phyloP scores from a whole-genome alignment of 1,140 invertebrate species.

The Thaumatotibia leucotreta region DNA sequence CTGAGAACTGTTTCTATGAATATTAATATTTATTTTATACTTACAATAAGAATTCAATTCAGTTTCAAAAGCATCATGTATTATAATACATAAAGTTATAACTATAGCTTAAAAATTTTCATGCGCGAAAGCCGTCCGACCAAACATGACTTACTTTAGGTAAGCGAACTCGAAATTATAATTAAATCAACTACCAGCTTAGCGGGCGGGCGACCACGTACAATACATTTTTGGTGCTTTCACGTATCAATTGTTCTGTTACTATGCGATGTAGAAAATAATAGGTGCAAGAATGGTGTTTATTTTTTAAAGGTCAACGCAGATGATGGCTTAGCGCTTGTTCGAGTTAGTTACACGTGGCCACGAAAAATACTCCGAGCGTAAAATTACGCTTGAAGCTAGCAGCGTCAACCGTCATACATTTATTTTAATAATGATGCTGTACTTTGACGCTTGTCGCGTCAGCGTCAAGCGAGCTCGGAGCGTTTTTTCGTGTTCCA shows the following conservation, averaged over 20 bases:
- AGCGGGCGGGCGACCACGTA: conserved; percentile 21
- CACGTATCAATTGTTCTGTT: conserved; percentile 35
- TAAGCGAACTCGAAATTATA: conserved; percentile 65
- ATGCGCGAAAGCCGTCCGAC: conserved; percentile 52
- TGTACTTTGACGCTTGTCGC: no score
- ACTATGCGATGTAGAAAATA: conserved; percentile 38
- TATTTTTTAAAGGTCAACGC: no score
- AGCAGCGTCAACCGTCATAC: no score
- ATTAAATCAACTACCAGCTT: conserved; percentile 59
- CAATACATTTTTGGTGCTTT: conserved; percentile 31
- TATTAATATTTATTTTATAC: conserved; percentile 71
- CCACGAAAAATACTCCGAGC: no score
- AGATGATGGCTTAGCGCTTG: conserved; percentile 16
- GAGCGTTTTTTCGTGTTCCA: no score
- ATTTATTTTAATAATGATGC: no score
- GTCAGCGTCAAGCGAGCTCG: no score
- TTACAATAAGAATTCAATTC: conserved; percentile 74
- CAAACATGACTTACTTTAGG: conserved; percentile 57
- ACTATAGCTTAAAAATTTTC: conserved; percentile 60
- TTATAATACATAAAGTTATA: conserved; percentile 71
- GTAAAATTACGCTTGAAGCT: no score
- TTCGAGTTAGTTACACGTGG: background rate
- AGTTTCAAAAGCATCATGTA: conserved; percentile 70
- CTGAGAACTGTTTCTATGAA: conserved; percentile 70
- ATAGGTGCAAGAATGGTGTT: no score